These are phyloP conservation scores for Argyrosomus regius DNA, from an alignment of 2,797 vertebrate genomes.

Conservation along the genomic window DNA sequence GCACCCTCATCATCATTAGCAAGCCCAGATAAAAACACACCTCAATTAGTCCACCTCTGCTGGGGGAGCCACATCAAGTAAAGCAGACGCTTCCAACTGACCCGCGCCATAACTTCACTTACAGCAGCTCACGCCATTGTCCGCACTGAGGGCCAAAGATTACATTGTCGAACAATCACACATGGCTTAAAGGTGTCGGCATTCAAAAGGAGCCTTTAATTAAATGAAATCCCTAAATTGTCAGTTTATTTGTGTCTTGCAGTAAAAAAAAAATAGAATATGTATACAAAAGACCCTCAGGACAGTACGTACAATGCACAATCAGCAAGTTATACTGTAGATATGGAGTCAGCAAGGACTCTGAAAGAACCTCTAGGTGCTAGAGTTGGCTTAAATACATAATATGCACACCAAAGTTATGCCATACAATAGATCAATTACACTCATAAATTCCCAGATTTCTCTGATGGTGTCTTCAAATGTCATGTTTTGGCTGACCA, in stretches of 20 bases:
- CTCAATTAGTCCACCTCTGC: conserved; percentile 84
- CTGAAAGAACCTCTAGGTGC: neutral
- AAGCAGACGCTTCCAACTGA: conserved; percentile 65
- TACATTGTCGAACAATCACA: conserved; percentile 32
- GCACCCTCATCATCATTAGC: conserved; percentile 87
- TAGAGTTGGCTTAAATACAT: neutral
- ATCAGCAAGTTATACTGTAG: conserved; percentile 19
- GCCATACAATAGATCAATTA: neutral
- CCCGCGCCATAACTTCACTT: conserved; percentile 58
- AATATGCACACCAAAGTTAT: neutral
- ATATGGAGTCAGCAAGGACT: conserved; percentile 6
- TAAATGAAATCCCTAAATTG: conserved; percentile 24
- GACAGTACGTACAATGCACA: neutral
- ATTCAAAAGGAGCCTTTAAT: conserved; percentile 32
- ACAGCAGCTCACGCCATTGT: conserved; percentile 29
- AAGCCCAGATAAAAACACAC: conserved; percentile 82
- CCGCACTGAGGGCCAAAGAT: conserved; percentile 43
- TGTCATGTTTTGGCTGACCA: neutral
- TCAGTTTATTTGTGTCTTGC: conserved; percentile 1
- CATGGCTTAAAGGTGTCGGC: conserved; percentile 24
- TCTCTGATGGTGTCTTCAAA: neutral
- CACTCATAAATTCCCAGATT: neutral
- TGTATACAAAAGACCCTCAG: neutral
- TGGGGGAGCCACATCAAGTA: conserved; percentile 64
- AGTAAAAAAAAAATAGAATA: conserved; percentile 22